Conservation (phyloP, 2,113 vertebrate genomes). For the Dipodomys ordii region DNA sequence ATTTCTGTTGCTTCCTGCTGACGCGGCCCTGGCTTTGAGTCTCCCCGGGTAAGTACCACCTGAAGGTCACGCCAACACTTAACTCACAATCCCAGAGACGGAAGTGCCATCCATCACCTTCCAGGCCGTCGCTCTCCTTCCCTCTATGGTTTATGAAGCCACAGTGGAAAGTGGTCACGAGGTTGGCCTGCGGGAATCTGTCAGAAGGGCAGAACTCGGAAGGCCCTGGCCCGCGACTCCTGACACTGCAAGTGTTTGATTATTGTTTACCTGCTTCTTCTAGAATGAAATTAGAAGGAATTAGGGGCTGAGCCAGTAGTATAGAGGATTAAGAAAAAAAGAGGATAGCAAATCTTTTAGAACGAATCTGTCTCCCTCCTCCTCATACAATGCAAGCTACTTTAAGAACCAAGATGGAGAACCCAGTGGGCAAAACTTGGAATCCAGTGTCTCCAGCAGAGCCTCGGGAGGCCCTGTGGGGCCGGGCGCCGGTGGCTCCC, state of each 20-base stretch:
- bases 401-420: neutral
- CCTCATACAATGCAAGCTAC: neutral
- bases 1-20: neutral
- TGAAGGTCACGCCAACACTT: neutral
- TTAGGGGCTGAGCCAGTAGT: neutral
- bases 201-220: neutral
- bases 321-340: neutral
- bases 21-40: neutral
- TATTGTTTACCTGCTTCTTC: neutral
- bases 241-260: neutral
- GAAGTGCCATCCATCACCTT: neutral
- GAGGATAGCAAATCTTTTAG: neutral
- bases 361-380: neutral
- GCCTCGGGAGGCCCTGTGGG: no score
- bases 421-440: neutral
- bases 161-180: constrained; percentile 20
- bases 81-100: neutral
- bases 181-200: neutral
- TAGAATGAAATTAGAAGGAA: neutral
- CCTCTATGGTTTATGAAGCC: neutral
- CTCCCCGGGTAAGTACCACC: neutral
- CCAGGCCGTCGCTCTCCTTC: neutral
- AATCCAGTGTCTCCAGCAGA: rapidly evolving
- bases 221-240: neutral
- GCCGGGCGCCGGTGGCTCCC: no score